phyloP scores from a whole-genome alignment of 1,140 invertebrate genomes.

The Propsilocerus akamusi region DNA sequence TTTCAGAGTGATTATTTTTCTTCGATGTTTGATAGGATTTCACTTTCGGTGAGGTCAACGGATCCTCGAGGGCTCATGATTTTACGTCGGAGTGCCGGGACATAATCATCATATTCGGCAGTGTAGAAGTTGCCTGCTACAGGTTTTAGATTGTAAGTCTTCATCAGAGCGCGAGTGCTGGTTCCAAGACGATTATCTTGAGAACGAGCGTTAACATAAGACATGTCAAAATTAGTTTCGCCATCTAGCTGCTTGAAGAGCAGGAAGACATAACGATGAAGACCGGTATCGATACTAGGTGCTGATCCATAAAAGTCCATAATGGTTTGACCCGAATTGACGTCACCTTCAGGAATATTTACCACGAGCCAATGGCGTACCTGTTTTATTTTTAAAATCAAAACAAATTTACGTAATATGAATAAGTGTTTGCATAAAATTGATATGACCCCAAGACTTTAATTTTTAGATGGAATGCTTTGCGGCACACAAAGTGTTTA shows the following conservation, averaged over 20 bases:
- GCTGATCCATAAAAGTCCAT: conserved; percentile 32
- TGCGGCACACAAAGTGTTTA: too few species aligned
- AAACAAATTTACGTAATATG: not conserved
- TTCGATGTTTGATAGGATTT: too few species aligned
- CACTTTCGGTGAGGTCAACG: too few species aligned
- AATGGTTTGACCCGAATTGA: conserved; percentile 30
- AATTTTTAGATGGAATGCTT: too few species aligned
- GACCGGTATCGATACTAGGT: conserved; percentile 22
- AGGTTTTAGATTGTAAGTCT: conserved; percentile 17
- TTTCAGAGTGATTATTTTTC: too few species aligned
- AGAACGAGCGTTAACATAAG: conserved; percentile 14
- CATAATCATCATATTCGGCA: too few species aligned
- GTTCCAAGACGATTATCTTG: conserved; percentile 16
- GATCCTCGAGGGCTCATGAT: too few species aligned
- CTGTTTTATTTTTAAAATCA: conserved; percentile 22
- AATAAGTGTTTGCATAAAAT: conserved; percentile 18
- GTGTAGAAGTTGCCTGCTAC: not conserved
- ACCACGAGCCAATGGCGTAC: conserved; percentile 37
- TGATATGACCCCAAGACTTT: too few species aligned
- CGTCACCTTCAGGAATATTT: conserved; percentile 32
- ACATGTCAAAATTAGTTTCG: conserved; percentile 7
- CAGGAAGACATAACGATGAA: conserved; percentile 46
- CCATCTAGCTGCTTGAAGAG: conserved; percentile 34
- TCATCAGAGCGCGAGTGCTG: conserved; percentile 18
- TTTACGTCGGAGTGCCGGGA: too few species aligned